Conservation (phyloP, 2,113 vertebrate genomes). For the Anarhynchus alexandrinus region DNA sequence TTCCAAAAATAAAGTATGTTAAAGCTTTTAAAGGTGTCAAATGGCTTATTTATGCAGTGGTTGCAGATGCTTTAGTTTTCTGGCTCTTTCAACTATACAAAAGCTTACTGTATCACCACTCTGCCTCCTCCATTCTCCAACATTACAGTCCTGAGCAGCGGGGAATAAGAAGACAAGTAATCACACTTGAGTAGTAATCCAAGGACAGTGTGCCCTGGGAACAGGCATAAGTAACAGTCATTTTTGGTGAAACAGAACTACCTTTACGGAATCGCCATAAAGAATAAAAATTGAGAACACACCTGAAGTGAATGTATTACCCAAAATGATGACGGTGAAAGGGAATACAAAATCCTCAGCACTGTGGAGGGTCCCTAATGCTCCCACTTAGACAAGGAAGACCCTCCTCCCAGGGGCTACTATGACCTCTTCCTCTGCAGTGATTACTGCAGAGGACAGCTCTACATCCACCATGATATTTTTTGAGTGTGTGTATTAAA, state of each 20-base stretch:
- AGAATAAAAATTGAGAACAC: background rate
- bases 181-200: background rate
- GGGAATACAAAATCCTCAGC: background rate
- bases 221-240: background rate
- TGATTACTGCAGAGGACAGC: background rate
- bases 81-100: background rate
- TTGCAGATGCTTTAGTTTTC: slow-evolving; percentile 26
- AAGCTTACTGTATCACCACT: background rate
- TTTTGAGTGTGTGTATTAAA: background rate
- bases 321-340: background rate
- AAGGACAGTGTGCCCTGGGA: background rate
- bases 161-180: background rate
- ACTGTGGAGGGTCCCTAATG: background rate
- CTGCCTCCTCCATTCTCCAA: background rate
- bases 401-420: background rate
- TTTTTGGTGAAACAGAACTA: background rate
- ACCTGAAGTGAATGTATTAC: background rate
- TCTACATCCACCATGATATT: background rate
- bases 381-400: background rate
- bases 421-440: background rate
- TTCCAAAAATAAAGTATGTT: slow-evolving; percentile 34
- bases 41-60: slow-evolving; percentile 39
- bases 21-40: slow-evolving; percentile 36
- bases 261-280: background rate
- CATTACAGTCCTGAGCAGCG: background rate